phyloP scores from a whole-genome alignment of 2,113 vertebrate genomes.

The Aegithalos caudatus region DNA sequence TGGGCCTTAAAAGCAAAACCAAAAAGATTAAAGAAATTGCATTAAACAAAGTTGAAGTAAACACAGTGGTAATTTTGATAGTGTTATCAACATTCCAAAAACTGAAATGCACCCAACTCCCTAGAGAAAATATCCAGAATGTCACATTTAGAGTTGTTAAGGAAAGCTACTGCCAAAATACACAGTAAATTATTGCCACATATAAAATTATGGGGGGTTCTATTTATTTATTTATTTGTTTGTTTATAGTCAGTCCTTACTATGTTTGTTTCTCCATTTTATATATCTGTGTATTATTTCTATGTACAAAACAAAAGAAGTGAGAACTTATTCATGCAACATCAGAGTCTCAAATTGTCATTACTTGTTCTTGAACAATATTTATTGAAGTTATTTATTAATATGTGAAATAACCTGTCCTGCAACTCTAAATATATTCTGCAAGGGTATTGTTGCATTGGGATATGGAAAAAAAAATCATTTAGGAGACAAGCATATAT shows the following conservation, averaged over 20 bases:
- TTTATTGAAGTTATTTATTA: background rate
- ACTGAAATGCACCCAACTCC: background rate
- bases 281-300: background rate
- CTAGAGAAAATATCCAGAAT: background rate
- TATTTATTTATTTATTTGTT: background rate
- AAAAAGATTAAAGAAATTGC: background rate
- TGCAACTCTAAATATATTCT: background rate
- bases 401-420: background rate
- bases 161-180: background rate
- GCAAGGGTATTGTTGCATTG: background rate
- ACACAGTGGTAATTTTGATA: background rate
- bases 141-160: background rate
- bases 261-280: background rate
- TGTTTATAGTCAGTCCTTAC: background rate
- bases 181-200: background rate
- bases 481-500: background rate
- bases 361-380: background rate
- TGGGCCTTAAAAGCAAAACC: background rate
- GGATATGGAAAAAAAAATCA: accelerated
- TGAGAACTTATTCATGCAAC: background rate
- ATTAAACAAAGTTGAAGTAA: background rate
- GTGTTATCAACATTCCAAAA: background rate
- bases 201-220: background rate
- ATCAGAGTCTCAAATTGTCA: background rate
- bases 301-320: background rate